These are phyloP conservation scores for Hypsopygia costalis DNA, from an alignment of 2,888 invertebrate species.

Conservation along the genomic window DNA sequence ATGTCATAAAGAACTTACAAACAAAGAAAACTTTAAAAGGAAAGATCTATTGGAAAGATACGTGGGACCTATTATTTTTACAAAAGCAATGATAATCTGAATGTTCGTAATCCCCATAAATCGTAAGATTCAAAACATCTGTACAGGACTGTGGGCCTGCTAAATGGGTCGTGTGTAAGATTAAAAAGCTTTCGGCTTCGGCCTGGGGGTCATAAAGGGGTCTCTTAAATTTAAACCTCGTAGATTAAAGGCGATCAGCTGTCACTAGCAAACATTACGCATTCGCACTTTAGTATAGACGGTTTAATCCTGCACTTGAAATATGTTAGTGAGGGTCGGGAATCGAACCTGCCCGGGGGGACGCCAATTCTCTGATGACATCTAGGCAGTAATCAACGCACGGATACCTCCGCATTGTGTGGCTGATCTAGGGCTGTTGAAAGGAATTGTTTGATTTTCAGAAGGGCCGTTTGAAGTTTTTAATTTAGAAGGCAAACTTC, in stretches of 20 bases:
- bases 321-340: slow-evolving; percentile 53
- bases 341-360: slow-evolving; percentile 36
- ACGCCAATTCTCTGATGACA: slow-evolving; percentile 57
- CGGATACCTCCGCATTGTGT: slow-evolving; percentile 18
- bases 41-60: too few species aligned
- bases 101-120: slow-evolving; percentile 17
- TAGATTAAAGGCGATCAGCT: slow-evolving; percentile 68
- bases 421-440: neutral
- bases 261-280: slow-evolving; percentile 65
- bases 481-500: too few species aligned
- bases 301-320: slow-evolving; percentile 76
- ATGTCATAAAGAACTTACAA: too few species aligned
- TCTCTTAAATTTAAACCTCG: slow-evolving; percentile 55
- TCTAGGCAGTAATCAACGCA: slow-evolving; percentile 54
- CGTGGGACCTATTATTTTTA: neutral
- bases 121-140: slow-evolving; percentile 31
- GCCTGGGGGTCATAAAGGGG: slow-evolving; percentile 44
- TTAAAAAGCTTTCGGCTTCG: slow-evolving; percentile 45
- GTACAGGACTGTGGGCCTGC: slow-evolving; percentile 30
- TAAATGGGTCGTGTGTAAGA: slow-evolving; percentile 50
- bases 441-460: too few species aligned
- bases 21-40: neutral
- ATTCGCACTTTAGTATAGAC: slow-evolving; percentile 65
- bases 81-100: slow-evolving; percentile 2
- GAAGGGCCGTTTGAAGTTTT: too few species aligned